Evolutionary conservation across 1,140 invertebrate genomes (phyloP), one percentile per base, ranked within the genome.

Genomic region (Lethrus apterus): DNA sequence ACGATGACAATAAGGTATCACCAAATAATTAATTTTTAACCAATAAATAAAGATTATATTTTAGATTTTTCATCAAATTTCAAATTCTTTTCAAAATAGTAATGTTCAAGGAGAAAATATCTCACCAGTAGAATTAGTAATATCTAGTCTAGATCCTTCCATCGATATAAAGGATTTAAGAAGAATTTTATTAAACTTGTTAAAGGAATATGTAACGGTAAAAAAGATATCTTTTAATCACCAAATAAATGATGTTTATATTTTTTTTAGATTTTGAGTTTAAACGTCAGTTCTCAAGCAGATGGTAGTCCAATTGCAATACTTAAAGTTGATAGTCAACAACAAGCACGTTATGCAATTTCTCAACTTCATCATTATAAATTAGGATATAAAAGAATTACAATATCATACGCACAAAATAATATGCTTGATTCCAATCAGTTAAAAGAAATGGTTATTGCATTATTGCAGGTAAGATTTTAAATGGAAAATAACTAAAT

Each of bases 301-400:
- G 84, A 87, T 62, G 81, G 81, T 13, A 81, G 76, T 36, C 74
- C 77, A 34, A 72, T 79, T 9, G 84, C 81, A 5, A 71, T 72
- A 35, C 72, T 88, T 0, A 80, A 77, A 66, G 79, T 89, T 3
- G 72, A 76, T 5, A 74, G 67, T 43, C 59, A 64, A 35, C 57
- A 63, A 15, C 84, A 88, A 52, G 88, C 87, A 9, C 82, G 89
- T 55, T 84, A 80, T 60, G 82, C 85, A 7, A 89, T 92, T 43
- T 87, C 86, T 2, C 82, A 86, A 59, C 72, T 92, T 21, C 88
- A 92, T 58, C 74, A 85, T 17, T 79, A 81, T 47, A 87, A 87
- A 70, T 76, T 91, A 54, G 89, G 88, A 7, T 83, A 81, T 54
- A 90, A 89, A 57, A 70, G 86, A 40, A 88, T 92, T 48, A 68